Base-by-base conservation (phyloP, 30 jellyfish, hydroid and myxozoan genomes). In the Pelagia noctiluca region DNA sequence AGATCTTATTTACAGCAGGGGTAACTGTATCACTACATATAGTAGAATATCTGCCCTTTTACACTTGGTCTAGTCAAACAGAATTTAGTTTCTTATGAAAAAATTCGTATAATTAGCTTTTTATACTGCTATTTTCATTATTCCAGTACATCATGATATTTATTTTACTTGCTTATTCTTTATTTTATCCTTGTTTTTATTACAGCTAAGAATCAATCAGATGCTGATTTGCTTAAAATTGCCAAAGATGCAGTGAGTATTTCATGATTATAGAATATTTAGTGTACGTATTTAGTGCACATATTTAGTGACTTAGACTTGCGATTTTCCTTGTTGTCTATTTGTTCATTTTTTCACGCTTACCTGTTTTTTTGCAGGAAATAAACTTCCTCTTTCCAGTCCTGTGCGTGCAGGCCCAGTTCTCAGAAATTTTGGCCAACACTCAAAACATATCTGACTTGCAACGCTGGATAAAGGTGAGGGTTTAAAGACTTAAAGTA, bases 381-480 rank as follows among this genome's bases (percentile, higher is more conserved):
- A 49, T 91, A 79, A 35, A 62, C 36, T 91, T 81, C 85, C 64
- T 91, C 87, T 91, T 91, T 42, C 98, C 98, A 2, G 84, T 66
- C 16, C 69, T 91, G 57, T 79, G 90, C 50, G 35, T 91, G 23
- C 94, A 91, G 80, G 86, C 94, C 2, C 91, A 85, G 62, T 83
- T 91, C n/a, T 53, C 65, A 26, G 85, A 91, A 52, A 67, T 91
- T 23, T 26, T 91, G 64, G 49, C 61, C 35, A 53, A 33, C 32
- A 87, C 22, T 0, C 71, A 60, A 50, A 81, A 76, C 48, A 76
- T 54, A 18, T 71, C 66, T n/a, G 57, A 63, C 16, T 35, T 91
- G 61, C 52, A 75, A 24, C 46, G 50, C 12, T 91, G 98, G 98
- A 84, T 91, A 35, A 80, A 91, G 98, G 98, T 91, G 16, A 8